phyloP scores from a whole-genome alignment of 1,140 invertebrate genomes.

The Globodera ellingtonae region DNA sequence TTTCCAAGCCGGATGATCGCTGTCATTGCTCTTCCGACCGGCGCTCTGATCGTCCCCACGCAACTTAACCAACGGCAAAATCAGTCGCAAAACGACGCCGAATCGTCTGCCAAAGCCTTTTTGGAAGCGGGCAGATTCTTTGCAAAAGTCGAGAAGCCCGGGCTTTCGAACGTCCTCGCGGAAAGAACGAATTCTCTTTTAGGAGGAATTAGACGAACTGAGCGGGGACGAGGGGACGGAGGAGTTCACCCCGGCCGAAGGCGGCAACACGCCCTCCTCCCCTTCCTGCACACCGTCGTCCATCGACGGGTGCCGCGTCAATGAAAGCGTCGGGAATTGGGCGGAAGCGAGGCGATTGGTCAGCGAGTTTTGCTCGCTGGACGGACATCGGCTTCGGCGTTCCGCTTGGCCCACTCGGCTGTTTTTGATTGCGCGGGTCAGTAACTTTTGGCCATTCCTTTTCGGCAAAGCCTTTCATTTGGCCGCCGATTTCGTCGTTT shows the following conservation, averaged over 20 bases:
- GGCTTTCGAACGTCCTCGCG: too few species aligned
- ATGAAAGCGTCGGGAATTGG: neutral
- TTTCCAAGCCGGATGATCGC: constrained; percentile 5
- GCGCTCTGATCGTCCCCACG: constrained; percentile 22
- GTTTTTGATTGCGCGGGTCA: neutral
- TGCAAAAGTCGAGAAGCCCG: constrained; percentile 13
- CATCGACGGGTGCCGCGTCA: neutral
- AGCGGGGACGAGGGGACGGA: constrained; percentile 1
- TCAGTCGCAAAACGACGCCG: neutral
- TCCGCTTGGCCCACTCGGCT: neutral
- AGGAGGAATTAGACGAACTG: constrained; percentile 12
- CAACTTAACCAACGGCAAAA: neutral
- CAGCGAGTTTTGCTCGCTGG: constrained; percentile 36
- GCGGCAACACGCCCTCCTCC: neutral
- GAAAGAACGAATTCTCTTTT: neutral
- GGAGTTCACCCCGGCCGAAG: neutral
- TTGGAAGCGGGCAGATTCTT: constrained; percentile 40
- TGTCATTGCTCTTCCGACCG: constrained; percentile 37
- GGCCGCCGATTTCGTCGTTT: neutral
- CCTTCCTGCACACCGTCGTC: neutral
- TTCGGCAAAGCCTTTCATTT: too few species aligned
- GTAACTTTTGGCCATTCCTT: too few species aligned
- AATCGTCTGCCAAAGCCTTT: constrained; percentile 21
- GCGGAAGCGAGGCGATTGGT: neutral
- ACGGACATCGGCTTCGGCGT: neutral